Conservation (phyloP, 2,797 vertebrate species). For the Babyrousa celebensis region DNA sequence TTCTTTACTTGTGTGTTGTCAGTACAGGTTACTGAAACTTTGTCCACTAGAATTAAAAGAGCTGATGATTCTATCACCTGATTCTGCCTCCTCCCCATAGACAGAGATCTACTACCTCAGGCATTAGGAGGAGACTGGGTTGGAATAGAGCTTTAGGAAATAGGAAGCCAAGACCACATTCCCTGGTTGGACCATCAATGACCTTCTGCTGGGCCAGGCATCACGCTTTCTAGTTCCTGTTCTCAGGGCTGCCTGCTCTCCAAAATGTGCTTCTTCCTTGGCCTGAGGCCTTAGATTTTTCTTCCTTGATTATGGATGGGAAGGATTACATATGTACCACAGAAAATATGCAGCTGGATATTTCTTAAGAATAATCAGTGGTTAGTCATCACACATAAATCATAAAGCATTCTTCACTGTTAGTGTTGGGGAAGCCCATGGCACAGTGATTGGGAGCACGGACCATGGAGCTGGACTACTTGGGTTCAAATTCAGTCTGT, state of each 20-base stretch:
- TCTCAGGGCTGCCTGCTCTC: neutral
- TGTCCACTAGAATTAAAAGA: neutral
- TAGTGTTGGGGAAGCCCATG: neutral
- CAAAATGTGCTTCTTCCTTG: neutral
- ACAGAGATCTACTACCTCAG: neutral
- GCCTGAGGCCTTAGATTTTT: neutral
- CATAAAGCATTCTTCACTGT: neutral
- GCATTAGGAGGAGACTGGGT: fast-evolving
- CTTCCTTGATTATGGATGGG: neutral
- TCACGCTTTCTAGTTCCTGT: neutral
- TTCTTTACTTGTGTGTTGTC: fast-evolving
- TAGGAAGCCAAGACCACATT: neutral
- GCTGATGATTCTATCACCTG: neutral
- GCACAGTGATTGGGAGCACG: neutral
- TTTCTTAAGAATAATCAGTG: constrained; percentile 13
- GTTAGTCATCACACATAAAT: neutral
- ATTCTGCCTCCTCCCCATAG: neutral
- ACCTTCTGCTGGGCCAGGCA: neutral
- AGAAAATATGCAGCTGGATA: neutral
- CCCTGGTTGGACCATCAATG: neutral
- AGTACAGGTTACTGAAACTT: neutral
- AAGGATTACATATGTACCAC: neutral
- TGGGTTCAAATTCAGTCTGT: neutral
- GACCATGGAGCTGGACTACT: neutral
- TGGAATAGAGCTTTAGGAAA: neutral